These are phyloP conservation scores for Lamellibrachia columna DNA, from an alignment of 2,888 invertebrate species.

Conservation along the genomic window DNA sequence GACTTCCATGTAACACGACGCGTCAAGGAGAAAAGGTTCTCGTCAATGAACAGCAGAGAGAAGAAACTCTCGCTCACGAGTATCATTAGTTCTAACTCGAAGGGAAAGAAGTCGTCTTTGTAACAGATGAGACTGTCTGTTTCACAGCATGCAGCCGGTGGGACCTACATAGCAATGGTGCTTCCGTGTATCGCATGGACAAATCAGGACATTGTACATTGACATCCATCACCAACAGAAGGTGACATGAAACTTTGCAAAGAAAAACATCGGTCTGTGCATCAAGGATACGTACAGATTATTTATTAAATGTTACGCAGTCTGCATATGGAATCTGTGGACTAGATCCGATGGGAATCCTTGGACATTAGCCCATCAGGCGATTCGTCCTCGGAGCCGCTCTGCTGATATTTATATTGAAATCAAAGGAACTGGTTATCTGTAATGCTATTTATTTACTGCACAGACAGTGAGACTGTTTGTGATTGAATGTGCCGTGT, in stretches of 20 bases:
- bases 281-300: neutral
- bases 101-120: neutral
- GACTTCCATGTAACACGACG: neutral
- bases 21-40: neutral
- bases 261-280: neutral
- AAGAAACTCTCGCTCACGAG: neutral
- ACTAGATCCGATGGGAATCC: neutral
- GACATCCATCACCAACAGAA: neutral
- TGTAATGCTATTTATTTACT: neutral
- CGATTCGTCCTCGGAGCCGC: neutral
- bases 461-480: conserved; percentile 16
- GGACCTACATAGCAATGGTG: neutral
- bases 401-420: neutral
- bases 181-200: neutral
- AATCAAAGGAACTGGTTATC: neutral
- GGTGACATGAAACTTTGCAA: neutral
- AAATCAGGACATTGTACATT: neutral
- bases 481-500: neutral
- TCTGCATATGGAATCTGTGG: neutral
- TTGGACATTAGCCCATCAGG: neutral
- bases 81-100: neutral
- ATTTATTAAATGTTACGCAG: neutral
- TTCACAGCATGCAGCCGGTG: neutral
- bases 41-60: neutral
- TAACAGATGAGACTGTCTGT: neutral